Evolutionary conservation across 2,888 invertebrate genomes (phyloP).

Genomic region (Entomobrya multifasciata): DNA sequence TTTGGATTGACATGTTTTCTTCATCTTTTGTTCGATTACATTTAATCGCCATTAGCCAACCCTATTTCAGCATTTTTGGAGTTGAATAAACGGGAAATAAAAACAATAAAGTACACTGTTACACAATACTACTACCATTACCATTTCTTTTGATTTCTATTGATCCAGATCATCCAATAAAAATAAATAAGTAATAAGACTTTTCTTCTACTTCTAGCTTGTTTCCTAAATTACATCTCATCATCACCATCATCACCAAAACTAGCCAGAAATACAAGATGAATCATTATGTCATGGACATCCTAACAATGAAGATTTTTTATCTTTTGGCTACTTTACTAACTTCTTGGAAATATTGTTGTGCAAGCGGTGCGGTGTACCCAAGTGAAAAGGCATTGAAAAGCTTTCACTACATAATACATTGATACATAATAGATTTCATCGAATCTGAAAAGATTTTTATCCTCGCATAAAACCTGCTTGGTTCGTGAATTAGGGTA

Average conservation of each 20-base stretch:
- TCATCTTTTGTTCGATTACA: not conserved
- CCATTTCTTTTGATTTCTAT: too few species aligned
- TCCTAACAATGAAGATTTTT: too few species aligned
- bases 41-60: not conserved
- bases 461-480: not conserved
- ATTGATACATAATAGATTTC: too few species aligned
- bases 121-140: too few species aligned
- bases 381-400: not conserved
- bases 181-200: not conserved
- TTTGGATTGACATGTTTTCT: too few species aligned
- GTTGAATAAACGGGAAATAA: too few species aligned
- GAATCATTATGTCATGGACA: not conserved
- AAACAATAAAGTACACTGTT: too few species aligned
- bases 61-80: too few species aligned
- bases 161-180: too few species aligned
- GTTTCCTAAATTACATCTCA: not conserved
- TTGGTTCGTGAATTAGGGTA: conserved; percentile 37
- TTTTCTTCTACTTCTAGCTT: not conserved
- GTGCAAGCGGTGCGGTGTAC: too few species aligned
- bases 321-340: not conserved
- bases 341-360: not conserved
- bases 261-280: too few species aligned
- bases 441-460: not conserved
- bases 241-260: not conserved
- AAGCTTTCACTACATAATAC: too few species aligned